phyloP scores from a whole-genome alignment of 2,888 invertebrate species.

The Drosophila atroscutellata region DNA sequence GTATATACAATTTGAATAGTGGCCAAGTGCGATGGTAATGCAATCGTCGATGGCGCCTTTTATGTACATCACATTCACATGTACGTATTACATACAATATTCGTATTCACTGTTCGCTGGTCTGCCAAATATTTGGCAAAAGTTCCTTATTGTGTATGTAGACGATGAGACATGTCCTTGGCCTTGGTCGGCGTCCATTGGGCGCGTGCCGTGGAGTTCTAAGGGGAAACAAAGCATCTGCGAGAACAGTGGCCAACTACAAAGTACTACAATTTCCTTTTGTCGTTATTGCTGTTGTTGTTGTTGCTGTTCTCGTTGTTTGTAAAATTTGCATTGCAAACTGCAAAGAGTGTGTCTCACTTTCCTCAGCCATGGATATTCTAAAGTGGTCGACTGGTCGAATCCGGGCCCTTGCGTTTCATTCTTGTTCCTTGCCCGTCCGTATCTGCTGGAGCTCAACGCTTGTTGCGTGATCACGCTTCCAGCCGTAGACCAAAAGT shows the following conservation, averaged over 20 bases:
- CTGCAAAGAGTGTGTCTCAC: slow-evolving; percentile 45
- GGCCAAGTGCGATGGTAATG: slow-evolving; percentile 40
- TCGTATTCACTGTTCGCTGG: slow-evolving; percentile 24
- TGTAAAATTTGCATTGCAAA: slow-evolving; percentile 72
- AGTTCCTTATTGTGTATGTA: slow-evolving; percentile 24
- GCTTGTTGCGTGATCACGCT: slow-evolving; percentile 12
- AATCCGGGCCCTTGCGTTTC: not conserved
- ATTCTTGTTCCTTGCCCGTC: not conserved
- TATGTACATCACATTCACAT: slow-evolving; percentile 1
- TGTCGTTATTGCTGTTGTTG: slow-evolving; percentile 22
- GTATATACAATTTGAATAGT: slow-evolving; percentile 3
- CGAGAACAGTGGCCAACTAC: slow-evolving; percentile 20
- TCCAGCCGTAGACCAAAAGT: not conserved
- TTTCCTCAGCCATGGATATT: slow-evolving; percentile 4
- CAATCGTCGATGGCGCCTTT: slow-evolving; percentile 30
- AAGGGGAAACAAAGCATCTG: slow-evolving; percentile 25
- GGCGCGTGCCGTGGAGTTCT: slow-evolving; percentile 13
- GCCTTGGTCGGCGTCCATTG: slow-evolving; percentile 60
- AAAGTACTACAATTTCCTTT: slow-evolving; percentile 58
- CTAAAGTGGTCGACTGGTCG: not conserved
- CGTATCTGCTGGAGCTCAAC: not conserved
- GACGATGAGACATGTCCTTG: slow-evolving; percentile 67
- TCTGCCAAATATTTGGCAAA: slow-evolving; percentile 53
- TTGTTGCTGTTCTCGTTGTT: slow-evolving; percentile 45
- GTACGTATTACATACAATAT: not conserved